A percentile compares a stretch with the other conserved stretches of the same genome.
These are phyloP conservation scores for Aphidoletes aphidimyza DNA, from an alignment of 2,888 invertebrate species.

Conservation along the genomic window DNA sequence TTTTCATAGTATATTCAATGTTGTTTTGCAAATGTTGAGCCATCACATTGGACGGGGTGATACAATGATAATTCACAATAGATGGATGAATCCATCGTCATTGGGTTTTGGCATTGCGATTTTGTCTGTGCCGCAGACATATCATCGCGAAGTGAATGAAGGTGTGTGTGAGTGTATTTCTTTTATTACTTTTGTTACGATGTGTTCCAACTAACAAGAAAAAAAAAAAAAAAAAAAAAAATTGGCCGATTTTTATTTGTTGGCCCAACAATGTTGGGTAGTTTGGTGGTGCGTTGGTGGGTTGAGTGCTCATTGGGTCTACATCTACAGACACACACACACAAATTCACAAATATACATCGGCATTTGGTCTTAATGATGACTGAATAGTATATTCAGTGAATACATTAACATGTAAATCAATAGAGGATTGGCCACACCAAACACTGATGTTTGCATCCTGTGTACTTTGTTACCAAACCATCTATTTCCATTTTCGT, in stretches of 20 bases:
- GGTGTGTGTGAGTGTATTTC: too few relatives aligned
- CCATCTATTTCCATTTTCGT: constrained; percentile 5
- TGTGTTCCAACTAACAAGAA: too few relatives aligned
- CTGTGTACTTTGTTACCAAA: not conserved
- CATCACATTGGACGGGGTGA: not conserved
- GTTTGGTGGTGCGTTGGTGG: too few relatives aligned
- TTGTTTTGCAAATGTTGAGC: not conserved
- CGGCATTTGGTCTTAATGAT: not conserved
- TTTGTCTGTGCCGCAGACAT: not conserved
- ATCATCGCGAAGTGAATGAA: not conserved
- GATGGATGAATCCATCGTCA: constrained; percentile 10
- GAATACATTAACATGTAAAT: constrained; percentile 50
- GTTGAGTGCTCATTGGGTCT: too few relatives aligned
- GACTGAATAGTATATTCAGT: too few relatives aligned
- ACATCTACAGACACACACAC: too few relatives aligned
- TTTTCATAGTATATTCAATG: not conserved
- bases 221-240: too few relatives aligned
- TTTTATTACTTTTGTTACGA: too few relatives aligned
- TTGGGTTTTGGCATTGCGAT: constrained; percentile 2
- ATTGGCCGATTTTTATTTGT: too few relatives aligned
- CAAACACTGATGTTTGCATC: not conserved
- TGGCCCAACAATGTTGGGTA: too few relatives aligned
- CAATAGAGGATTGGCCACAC: constrained; percentile 53
- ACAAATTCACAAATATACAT: too few relatives aligned
- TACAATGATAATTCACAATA: constrained; percentile 32